Base-by-base conservation (phyloP, 2,113 vertebrate genomes). In the Rostratula benghalensis region DNA sequence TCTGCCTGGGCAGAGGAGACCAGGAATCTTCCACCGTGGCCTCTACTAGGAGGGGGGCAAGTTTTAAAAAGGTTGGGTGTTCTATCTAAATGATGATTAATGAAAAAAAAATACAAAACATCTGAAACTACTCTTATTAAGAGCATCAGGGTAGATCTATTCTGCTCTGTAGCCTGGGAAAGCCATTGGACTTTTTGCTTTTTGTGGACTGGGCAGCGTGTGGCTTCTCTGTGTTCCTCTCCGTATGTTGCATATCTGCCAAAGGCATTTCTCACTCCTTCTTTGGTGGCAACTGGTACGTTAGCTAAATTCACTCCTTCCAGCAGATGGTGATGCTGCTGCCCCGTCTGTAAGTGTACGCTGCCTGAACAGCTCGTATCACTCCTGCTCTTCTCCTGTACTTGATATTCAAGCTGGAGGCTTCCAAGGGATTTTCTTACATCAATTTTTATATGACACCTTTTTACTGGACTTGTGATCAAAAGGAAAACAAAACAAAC, bases 381-480 rank as follows among this genome's bases (percentile, higher is more conserved):
- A 39, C 82, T 95, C 91, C 68, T 82, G 84, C 50, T 87, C 54
- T 75, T 95, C 82, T 90, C 54, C 41, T 77, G 51, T 56, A 56
- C 51, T 92, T 94, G 78, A 92, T 82, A 92, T 94, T 87, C 83
- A 76, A 46, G 46, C 80, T 94, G 53, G 70, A 90, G 73, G 61
- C 69, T 93, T 97, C 95, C 95, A 96, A 96, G 68, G 92, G 88
- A 95, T 94, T 95, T 97, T 97, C 83, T 96, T 95, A 86, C 92
- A 83, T 92, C 83, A 65, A 1, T 92, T 93, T 89, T 95, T 60
- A 60, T 70, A 57, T 82, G 78, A 89, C 87, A 89, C 71, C 71
- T 90, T 88, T 89, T 85, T 80, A 48, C 76, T 69, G 69, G 93
- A 90, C 89, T 87, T 95, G 92, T 59, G 91, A 94, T 94, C 80